Percentiles rank a stretch among this genome's conserved stretches.
Evolutionary conservation across 2,113 vertebrate species (phyloP).

Genomic region (Antennarius striatus): DNA sequence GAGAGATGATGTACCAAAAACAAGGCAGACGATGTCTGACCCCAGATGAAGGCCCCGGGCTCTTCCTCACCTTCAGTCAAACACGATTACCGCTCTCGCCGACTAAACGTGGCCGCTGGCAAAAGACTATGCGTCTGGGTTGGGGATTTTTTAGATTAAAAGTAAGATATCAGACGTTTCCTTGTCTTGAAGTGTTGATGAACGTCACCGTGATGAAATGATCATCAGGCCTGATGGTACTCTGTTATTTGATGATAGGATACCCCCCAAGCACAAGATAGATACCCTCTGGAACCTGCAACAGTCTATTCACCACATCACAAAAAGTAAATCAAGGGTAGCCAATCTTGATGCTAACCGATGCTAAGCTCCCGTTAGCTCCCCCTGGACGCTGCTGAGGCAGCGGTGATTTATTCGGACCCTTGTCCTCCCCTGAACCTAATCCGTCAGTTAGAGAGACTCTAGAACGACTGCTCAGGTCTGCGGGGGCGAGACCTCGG

Average conservation of each 20-base stretch:
- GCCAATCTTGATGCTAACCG: slow-evolving; percentile 19
- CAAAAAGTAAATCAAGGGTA: slow-evolving; percentile 19
- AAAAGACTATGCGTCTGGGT: slow-evolving; percentile 56
- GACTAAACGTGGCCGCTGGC: slow-evolving; percentile 69
- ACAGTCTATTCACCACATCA: slow-evolving; percentile 3
- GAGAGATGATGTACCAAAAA: slow-evolving; percentile 59
- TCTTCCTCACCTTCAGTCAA: slow-evolving; percentile 77
- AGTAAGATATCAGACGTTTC: slow-evolving; percentile 38
- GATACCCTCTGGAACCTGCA: too few relatives aligned
- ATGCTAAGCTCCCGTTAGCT: slow-evolving; percentile 18
- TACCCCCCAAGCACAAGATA: too few relatives aligned
- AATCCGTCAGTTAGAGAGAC: slow-evolving; percentile 28
- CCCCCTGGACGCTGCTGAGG: slow-evolving; percentile 21
- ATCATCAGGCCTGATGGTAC: slow-evolving; percentile 52
- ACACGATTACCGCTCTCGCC: slow-evolving; percentile 77
- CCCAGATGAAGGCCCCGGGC: slow-evolving; percentile 64
- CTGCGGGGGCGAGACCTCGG: slow-evolving; percentile 58
- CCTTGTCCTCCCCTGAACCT: slow-evolving; percentile 26
- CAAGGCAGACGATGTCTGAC: slow-evolving; percentile 66
- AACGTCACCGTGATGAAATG: slow-evolving; percentile 64
- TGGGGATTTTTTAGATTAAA: slow-evolving; percentile 44
- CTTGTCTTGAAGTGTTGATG: slow-evolving; percentile 57
- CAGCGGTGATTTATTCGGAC: slow-evolving; percentile 44
- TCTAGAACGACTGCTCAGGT: slow-evolving; percentile 22
- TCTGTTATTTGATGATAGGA: not conserved